Evolutionary conservation across 1,140 invertebrate species (phyloP).

Genomic region (Listronotus bonariensis): DNA sequence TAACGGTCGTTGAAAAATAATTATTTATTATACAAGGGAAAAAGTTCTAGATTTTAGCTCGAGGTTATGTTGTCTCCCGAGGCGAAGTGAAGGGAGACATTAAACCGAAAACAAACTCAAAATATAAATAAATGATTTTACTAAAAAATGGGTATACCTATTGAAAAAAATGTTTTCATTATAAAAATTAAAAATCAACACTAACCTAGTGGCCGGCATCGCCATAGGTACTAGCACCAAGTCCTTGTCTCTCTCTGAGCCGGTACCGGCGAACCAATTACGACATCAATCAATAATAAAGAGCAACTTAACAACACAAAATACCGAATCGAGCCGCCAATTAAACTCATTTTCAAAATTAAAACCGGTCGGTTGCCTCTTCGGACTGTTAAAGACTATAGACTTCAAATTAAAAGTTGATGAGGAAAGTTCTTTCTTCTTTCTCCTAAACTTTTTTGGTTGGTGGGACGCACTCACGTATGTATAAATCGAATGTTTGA

Average conservation of each 20-base stretch:
- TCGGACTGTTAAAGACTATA: constrained; percentile 14
- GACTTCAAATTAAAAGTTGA: not conserved
- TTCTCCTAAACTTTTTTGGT: constrained; percentile 13
- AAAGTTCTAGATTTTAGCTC: no score
- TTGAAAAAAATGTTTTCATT: no score
- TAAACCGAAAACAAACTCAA: no score
- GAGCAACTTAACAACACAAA: constrained; percentile 2
- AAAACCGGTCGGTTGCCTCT: constrained; percentile 11
- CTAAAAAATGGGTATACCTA: no score
- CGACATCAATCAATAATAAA: constrained; percentile 8
- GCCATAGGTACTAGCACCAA: constrained; percentile 6
- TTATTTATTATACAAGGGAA: no score
- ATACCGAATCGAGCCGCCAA: constrained; percentile 4
- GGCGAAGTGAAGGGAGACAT: no score
- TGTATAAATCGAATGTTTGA: constrained; percentile 9
- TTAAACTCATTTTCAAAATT: constrained; percentile 4
- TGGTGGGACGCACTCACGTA: constrained; percentile 11
- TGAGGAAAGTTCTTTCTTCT: constrained; percentile 16
- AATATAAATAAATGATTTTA: no score
- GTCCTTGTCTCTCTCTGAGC: constrained; percentile 4
- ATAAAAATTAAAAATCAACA: not conserved
- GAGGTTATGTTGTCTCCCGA: no score
- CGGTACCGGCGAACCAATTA: constrained; percentile 9
- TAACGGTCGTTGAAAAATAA: no score
- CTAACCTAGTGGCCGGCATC: constrained; percentile 10